These are phyloP conservation scores for Chromoteleia sp. DNA, from an alignment of 2,888 invertebrate species.

Conservation along the genomic window DNA sequence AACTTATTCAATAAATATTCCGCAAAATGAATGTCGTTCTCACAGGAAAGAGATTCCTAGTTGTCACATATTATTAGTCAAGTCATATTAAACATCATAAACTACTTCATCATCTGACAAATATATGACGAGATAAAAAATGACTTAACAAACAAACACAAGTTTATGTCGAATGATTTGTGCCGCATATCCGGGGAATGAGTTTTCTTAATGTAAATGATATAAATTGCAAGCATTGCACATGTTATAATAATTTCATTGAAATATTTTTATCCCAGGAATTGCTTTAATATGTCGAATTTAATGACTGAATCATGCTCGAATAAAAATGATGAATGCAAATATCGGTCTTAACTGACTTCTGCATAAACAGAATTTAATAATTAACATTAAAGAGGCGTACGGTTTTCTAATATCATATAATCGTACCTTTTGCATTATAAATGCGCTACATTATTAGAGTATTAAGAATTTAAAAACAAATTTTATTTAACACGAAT, in stretches of 20 bases:
- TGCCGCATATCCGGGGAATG: conserved; percentile 39
- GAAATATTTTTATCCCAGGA: not conserved
- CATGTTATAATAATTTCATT: conserved; percentile 2
- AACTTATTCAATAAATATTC: conserved; percentile 18
- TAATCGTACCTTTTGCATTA: too few species aligned
- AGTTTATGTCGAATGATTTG: conserved; percentile 15
- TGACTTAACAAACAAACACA: conserved; percentile 10
- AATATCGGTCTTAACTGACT: too few species aligned
- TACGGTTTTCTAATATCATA: too few species aligned
- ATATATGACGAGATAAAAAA: conserved; percentile 19
- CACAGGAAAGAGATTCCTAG: conserved; percentile 31
- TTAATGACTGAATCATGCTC: not conserved
- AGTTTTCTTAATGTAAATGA: conserved; percentile 28
- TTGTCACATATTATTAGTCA: conserved; percentile 27
- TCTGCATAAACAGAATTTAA: too few species aligned
- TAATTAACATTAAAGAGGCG: too few species aligned
- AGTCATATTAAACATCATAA: conserved; percentile 21
- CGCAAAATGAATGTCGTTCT: conserved; percentile 17
- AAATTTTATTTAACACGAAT: too few species aligned
- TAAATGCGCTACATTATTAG: too few species aligned
- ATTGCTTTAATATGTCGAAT: not conserved
- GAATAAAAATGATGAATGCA: conserved; percentile 1
- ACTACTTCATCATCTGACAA: conserved; percentile 32
- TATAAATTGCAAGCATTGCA: too few species aligned
- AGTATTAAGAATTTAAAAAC: too few species aligned